A percentile compares a stretch with the other conserved stretches of the same genome.
These are phyloP conservation scores for Cynaeus angustus DNA, from an alignment of 2,888 invertebrate species.

Conservation along the genomic window DNA sequence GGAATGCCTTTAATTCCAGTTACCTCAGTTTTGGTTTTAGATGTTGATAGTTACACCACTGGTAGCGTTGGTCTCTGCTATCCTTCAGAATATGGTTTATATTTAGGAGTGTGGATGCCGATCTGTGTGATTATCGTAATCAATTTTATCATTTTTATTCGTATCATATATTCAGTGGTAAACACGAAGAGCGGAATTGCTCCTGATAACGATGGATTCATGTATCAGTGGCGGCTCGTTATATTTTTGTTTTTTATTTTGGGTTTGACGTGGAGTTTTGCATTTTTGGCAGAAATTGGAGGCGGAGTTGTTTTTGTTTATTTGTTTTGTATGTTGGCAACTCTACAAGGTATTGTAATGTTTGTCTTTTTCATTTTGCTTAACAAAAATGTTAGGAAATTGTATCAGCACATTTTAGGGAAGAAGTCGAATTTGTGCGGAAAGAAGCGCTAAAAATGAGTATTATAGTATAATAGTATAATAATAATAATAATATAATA, in stretches of 20 bases:
- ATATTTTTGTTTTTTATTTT: constrained; percentile 76
- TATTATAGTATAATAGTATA: no score
- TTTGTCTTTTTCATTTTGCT: constrained; percentile 77
- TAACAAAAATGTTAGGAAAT: constrained; percentile 75
- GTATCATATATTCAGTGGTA: constrained; percentile 72
- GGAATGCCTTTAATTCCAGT: no score
- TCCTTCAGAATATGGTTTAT: constrained; percentile 74
- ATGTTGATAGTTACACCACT: constrained; percentile 67
- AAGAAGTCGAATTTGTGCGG: no score
- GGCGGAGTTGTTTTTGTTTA: constrained; percentile 66
- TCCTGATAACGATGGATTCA: constrained; percentile 48
- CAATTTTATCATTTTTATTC: constrained; percentile 75
- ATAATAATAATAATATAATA: no score
- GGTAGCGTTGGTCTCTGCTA: constrained; percentile 71
- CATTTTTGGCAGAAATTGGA: constrained; percentile 73
- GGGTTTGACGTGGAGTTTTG: constrained; percentile 77
- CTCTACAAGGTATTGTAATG: constrained; percentile 76
- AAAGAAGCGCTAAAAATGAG: no score
- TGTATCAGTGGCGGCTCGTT: constrained; percentile 74
- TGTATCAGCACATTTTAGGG: constrained; percentile 63
- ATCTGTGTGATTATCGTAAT: constrained; percentile 73
- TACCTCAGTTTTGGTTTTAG: background rate
- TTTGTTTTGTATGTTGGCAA: constrained; percentile 74
- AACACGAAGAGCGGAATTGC: background rate
- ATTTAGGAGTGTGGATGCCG: constrained; percentile 75